A percentile compares a stretch with the other conserved stretches of the same genome.
These are phyloP conservation scores for Cyanocitta stelleri DNA, from an alignment of 2,113 vertebrate species.

Conservation along the genomic window DNA sequence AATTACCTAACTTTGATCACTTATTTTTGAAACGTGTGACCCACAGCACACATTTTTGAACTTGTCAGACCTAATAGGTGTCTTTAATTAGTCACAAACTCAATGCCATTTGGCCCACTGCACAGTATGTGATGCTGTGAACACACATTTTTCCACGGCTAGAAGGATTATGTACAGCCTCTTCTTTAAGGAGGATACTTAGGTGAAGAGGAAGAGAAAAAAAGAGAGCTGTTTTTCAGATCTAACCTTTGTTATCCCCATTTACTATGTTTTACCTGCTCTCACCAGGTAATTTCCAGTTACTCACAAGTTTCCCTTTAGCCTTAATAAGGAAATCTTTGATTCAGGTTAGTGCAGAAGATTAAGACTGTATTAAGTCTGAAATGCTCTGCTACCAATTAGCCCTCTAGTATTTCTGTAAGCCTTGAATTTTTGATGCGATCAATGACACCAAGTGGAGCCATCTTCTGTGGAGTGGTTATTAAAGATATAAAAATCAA, in stretches of 20 bases:
- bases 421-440: slow-evolving; percentile 85
- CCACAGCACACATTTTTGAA: background rate
- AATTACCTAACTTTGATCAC: background rate
- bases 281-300: slow-evolving; percentile 62
- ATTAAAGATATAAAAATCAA: slow-evolving; percentile 87
- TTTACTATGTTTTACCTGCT: background rate
- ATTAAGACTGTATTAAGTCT: slow-evolving; percentile 79
- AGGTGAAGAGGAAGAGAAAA: background rate
- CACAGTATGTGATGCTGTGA: background rate
- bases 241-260: background rate
- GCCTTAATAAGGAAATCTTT: slow-evolving; percentile 63
- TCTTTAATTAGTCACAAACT: background rate
- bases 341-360: slow-evolving; percentile 70
- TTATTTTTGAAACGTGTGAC: background rate
- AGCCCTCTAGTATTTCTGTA: slow-evolving; percentile 82
- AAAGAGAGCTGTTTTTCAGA: background rate
- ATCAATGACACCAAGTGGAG: slow-evolving; percentile 83
- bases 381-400: slow-evolving; percentile 80
- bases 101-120: background rate
- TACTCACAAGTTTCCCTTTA: slow-evolving; percentile 36
- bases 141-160: background rate
- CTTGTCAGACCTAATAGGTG: background rate
- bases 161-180: background rate
- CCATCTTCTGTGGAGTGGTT: slow-evolving; percentile 80
- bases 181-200: background rate